phyloP scores from a whole-genome alignment of 2,797 vertebrate species.

The Tangara arthus region DNA sequence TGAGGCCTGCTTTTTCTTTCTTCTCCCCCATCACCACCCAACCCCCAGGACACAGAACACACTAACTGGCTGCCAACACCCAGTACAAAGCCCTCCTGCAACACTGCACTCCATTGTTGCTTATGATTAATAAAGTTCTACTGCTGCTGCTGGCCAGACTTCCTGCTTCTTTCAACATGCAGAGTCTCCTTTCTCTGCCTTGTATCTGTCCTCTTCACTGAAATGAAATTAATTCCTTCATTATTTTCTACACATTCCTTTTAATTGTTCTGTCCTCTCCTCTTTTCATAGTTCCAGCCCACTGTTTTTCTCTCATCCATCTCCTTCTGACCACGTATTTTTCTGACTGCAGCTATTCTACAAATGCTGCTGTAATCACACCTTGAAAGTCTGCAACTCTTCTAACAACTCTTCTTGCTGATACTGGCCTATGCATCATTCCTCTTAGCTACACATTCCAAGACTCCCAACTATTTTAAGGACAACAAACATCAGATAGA shows the following conservation, averaged over 20 bases:
- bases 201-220: background rate
- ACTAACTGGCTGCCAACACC: background rate
- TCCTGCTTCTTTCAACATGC: background rate
- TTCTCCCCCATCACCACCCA: background rate
- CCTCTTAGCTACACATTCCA: background rate
- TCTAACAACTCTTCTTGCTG: background rate
- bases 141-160: background rate
- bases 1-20: background rate
- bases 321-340: background rate
- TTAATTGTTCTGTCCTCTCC: background rate
- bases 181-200: background rate
- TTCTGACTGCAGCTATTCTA: background rate
- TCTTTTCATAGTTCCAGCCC: background rate
- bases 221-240: background rate
- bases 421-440: background rate
- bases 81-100: background rate
- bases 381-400: background rate
- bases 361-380: background rate
- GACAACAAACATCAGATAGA: fast-evolving
- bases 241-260: background rate
- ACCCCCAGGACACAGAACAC: background rate
- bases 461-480: background rate
- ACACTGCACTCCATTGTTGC: background rate
- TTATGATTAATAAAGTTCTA: background rate
- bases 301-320: background rate